Percentiles rank a stretch among this genome's conserved stretches.
phyloP scores from a whole-genome alignment of 2,888 invertebrate genomes.

The Agriopis leucophaearia region DNA sequence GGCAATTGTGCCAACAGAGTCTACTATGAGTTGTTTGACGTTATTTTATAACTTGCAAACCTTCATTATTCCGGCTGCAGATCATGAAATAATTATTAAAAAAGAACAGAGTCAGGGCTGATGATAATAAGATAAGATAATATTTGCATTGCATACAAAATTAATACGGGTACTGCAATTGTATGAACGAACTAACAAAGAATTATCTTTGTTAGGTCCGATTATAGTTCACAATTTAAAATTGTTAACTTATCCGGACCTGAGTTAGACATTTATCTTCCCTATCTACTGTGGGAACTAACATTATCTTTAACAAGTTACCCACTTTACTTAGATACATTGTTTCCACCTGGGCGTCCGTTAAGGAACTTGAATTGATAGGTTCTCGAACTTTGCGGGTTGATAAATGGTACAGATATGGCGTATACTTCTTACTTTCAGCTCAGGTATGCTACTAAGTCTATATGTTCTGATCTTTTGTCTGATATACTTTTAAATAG shows the following conservation, averaged over 20 bases:
- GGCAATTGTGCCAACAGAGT: too few relatives aligned
- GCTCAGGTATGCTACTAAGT: not conserved
- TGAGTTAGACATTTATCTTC: not conserved
- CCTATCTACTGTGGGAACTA: conserved; percentile 1
- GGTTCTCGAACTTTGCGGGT: conserved; percentile 29
- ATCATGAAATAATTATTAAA: too few relatives aligned
- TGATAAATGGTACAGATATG: conserved; percentile 28
- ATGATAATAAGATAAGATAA: too few relatives aligned
- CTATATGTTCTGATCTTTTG: not conserved
- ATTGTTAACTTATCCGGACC: not conserved
- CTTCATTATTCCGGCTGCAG: too few relatives aligned
- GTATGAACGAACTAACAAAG: too few relatives aligned
- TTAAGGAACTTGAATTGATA: conserved; percentile 31
- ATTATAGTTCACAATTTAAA: not conserved
- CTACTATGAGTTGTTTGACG: too few relatives aligned
- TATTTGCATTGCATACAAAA: too few relatives aligned
- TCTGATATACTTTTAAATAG: not conserved
- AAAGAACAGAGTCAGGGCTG: too few relatives aligned
- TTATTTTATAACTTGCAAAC: too few relatives aligned
- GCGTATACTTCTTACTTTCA: conserved; percentile 19
- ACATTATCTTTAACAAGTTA: conserved; percentile 11
- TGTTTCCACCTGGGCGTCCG: conserved; percentile 29
- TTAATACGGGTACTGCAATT: too few relatives aligned
- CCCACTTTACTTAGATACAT: conserved; percentile 15
- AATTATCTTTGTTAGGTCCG: too few relatives aligned